A percentile compares a stretch with the other conserved stretches of the same genome.
Conservation (phyloP, 2,797 vertebrate species). For the Esox lucius region DNA sequence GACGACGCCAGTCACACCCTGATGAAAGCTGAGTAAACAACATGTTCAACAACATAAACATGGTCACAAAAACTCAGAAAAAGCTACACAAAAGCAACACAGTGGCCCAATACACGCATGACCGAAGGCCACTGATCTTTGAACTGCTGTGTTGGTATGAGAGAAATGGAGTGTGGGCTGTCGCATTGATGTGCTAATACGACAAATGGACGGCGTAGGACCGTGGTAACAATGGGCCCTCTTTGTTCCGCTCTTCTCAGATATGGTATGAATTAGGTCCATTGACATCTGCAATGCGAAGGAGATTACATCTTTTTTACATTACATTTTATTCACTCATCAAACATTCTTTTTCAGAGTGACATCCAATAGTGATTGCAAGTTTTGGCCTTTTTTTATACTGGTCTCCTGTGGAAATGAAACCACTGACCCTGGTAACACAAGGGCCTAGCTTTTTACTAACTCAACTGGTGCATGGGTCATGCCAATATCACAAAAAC, state of each 20-base stretch:
- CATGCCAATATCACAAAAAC: too few species aligned
- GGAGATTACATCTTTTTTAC: not conserved
- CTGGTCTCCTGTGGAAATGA: too few species aligned
- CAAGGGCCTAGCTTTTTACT: too few species aligned
- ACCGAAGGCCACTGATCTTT: not conserved
- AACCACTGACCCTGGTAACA: too few species aligned
- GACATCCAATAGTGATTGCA: too few species aligned
- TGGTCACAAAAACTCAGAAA: conserved; percentile 65
- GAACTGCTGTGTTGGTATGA: not conserved
- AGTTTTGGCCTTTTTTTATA: too few species aligned
- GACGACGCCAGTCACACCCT: conserved; percentile 62
- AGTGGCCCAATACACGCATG: not conserved
- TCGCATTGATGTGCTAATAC: not conserved
- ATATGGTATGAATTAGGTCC: not conserved
- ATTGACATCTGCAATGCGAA: not conserved
- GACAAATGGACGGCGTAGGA: not conserved
- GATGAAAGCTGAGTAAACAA: conserved; percentile 72
- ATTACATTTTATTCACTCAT: too few species aligned
- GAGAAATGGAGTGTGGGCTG: not conserved
- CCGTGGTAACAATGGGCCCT: not conserved
- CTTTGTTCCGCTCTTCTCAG: not conserved
- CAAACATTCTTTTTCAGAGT: too few species aligned
- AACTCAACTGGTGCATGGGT: too few species aligned
- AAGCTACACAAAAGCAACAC: conserved; percentile 53
- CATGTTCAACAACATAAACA: conserved; percentile 23